Percentiles rank a stretch among this genome's conserved stretches.
Evolutionary conservation across 2,888 invertebrate genomes (phyloP).

Genomic region (Pedicia rivosa): DNA sequence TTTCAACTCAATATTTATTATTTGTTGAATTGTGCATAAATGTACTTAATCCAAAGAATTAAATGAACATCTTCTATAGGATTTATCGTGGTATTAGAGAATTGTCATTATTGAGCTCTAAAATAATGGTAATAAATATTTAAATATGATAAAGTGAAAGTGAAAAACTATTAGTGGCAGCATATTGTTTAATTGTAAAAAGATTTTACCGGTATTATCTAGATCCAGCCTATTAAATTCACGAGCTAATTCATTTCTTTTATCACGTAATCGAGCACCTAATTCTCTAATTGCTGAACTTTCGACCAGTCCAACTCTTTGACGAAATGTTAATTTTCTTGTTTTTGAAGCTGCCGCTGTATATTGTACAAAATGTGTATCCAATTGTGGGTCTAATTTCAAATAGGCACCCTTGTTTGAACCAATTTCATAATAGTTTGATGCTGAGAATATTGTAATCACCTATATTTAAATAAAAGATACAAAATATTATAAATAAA

Average conservation of each 20-base stretch:
- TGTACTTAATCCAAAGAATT: no score
- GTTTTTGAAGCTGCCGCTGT: constrained; percentile 59
- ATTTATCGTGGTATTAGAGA: no score
- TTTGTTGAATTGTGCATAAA: no score
- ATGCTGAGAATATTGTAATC: constrained; percentile 88
- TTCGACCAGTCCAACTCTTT: constrained; percentile 71
- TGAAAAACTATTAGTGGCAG: no score
- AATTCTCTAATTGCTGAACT: constrained; percentile 74
- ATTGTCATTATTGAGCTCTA: no score
- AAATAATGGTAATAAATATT: no score
- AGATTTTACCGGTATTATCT: constrained; percentile 51
- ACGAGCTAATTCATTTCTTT: constrained; percentile 48
- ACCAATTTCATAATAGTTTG: constrained; percentile 91
- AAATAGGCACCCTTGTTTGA: constrained; percentile 88
- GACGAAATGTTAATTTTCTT: constrained; percentile 55
- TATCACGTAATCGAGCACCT: constrained; percentile 58
- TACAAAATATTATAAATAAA: no score
- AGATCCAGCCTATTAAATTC: constrained; percentile 59
- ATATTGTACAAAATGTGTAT: constrained; percentile 80
- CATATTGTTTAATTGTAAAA: no score
- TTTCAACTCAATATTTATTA: no score
- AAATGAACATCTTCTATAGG: no score
- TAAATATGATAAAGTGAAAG: no score
- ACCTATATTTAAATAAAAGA: constrained; percentile 44
- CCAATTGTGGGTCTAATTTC: constrained; percentile 59